Base-by-base conservation (phyloP, 2,113 vertebrate genomes). In the Datnioides undecimradiatus region DNA sequence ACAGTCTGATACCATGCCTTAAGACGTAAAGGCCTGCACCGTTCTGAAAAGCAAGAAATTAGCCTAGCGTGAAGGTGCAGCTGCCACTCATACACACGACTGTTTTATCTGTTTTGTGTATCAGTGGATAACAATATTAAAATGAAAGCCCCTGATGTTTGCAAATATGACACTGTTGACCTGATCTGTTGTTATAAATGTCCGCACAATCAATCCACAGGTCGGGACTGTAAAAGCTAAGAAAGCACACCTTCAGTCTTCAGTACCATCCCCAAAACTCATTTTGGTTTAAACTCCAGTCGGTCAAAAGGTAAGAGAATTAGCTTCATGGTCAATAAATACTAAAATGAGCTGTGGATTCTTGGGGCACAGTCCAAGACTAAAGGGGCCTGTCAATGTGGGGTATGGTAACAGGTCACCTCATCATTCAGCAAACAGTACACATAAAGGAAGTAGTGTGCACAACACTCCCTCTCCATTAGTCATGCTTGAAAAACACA, bases 341-440 rank as follows among this genome's bases (percentile, higher is more conserved):
- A 82, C 49, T 76, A 60, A 14, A 48, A 19, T 8, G 2, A 6
- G 34, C 31, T 36, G 2, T 29, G 55, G 38, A 41, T 17, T 46
- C 27, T 34, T 13, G 17, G 78, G 68, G 70, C 80, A 66, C 66
- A 74, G 73, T 63, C 72, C 45, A 79, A 34, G 12, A 46, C 38
- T 16, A 17, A 41, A 21, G 17, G 16, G 54, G 33, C 23, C 40
- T 16, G 41, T 73, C 33, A 60, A 3, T 34, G 31, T 6, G 12
- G 57, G 64, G 36, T 72, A 70, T 40, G 72, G 60, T 82, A 52
- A 87, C 79, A 86, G 68, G 80, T 80, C 83, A 70, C 62, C 48
- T 16, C 40, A 41, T 45, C 72, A 49, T 69, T 86, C 27, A 83
- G 51, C 69, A 88, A 87, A 91, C 62, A 70, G 23, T 38, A 52